Percentiles rank a stretch among this genome's conserved stretches.
phyloP scores from a whole-genome alignment of 1,140 invertebrate species.

The Lerema accius region DNA sequence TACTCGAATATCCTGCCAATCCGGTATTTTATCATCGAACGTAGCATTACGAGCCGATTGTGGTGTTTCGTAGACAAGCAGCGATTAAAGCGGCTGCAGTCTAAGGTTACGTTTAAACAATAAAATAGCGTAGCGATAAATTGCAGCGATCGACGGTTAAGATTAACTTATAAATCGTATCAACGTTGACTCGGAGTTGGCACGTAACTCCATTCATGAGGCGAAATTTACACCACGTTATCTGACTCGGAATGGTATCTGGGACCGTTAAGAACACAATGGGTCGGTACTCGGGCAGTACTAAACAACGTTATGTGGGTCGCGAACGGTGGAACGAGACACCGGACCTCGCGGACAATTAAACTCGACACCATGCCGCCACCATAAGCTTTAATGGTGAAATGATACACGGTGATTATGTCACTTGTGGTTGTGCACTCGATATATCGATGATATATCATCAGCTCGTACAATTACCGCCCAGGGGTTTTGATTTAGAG shows the following conservation, averaged over 20 bases:
- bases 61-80: slow-evolving; percentile 19
- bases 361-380: slow-evolving; percentile 44
- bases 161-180: slow-evolving; percentile 35
- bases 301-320: slow-evolving; percentile 62
- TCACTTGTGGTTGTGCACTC: not conserved
- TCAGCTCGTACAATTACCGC: not conserved
- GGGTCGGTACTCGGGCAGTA: slow-evolving; percentile 45
- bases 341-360: slow-evolving; percentile 61
- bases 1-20: slow-evolving; percentile 30
- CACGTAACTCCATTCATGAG: slow-evolving; percentile 29
- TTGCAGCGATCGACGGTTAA: slow-evolving; percentile 27
- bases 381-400: slow-evolving; percentile 19
- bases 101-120: slow-evolving; percentile 28
- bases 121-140: slow-evolving; percentile 31
- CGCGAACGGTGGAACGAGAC: slow-evolving; percentile 50
- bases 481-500: not conserved
- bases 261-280: slow-evolving; percentile 63
- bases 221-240: slow-evolving; percentile 29
- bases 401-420: slow-evolving; percentile 25
- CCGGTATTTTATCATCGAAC: slow-evolving; percentile 29
- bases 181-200: slow-evolving; percentile 21
- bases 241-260: slow-evolving; percentile 44
- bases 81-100: slow-evolving; percentile 23
- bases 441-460: not conserved
- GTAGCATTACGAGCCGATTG: slow-evolving; percentile 20